Base-by-base conservation (phyloP, 2,113 vertebrate species). In the Syngnathus typhle region DNA sequence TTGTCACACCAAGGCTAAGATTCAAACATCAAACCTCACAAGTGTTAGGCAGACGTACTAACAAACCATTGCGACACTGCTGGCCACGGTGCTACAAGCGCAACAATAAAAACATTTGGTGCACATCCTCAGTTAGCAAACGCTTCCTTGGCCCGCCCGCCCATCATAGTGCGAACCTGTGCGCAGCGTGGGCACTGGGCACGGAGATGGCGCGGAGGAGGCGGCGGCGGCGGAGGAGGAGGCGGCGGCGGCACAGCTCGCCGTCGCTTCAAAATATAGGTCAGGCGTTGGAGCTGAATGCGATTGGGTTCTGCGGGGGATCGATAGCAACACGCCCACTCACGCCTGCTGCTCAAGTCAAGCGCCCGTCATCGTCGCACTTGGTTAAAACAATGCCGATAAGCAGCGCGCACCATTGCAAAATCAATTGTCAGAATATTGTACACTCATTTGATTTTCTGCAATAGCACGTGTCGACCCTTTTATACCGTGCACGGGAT, bases 321-420 rank as follows among this genome's bases (percentile, higher is more conserved):
- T 88, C 82, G 55, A 87, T 85, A 64, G 55, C 74, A 72, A 84
- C 78, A 83, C 85, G 79, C 85, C 83, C 83, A 83, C 80, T 10
- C 76, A 47, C 55, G 46, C 60, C 73, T 54, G 36, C 75, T 54
- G 36, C 54, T 38, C 65, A 32, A 69, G 70, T 47, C 43, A 65
- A 23, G 60, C 70, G 68, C 63, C 70, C 71, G 39, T 69, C 81
- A 82, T 80, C 80, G 83, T 32, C 16, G 16, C 52, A 21, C 51
- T 49, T 70, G 54, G 37, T 32, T 67, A 60, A 72, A 76, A 88
- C 81, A 84, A 87, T 82, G 43, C 65, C 65, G 1, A 39, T 18
- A 47, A 47, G n/a, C 7, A 54, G 43, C 71, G 51, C 71, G 51
- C 32, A 21, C 49, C 21, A 59, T 43, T 65, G 41, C 62, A 71